These are phyloP conservation scores for Epinephelus lanceolatus DNA, from an alignment of 2,113 vertebrate species.

Conservation along the genomic window DNA sequence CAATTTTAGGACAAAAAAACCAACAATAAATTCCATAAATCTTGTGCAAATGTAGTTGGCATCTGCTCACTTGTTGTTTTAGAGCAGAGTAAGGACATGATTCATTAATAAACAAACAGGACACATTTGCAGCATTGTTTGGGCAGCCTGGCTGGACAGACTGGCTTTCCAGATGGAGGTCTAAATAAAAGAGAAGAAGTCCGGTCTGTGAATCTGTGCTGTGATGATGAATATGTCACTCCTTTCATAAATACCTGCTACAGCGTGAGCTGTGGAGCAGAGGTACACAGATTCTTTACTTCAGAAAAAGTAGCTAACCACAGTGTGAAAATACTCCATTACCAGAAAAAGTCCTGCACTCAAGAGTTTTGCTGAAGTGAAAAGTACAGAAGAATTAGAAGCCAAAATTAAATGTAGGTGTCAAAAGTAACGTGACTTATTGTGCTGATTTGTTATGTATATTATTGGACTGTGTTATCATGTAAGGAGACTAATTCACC, in stretches of 20 bases:
- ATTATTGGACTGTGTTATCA: neutral
- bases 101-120: constrained; percentile 62
- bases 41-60: constrained; percentile 5
- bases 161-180: constrained; percentile 67
- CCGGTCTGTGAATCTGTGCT: constrained; percentile 29
- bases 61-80: constrained; percentile 29
- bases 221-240: constrained; percentile 40
- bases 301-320: neutral
- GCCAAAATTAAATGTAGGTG: neutral
- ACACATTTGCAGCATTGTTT: constrained; percentile 44
- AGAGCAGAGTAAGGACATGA: constrained; percentile 29
- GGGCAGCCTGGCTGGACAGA: constrained; percentile 42
- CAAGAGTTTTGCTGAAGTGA: neutral
- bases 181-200: constrained; percentile 73
- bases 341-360: neutral
- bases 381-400: neutral
- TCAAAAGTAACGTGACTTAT: neutral
- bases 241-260: constrained; percentile 35
- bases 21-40: neutral
- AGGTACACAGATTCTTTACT: neutral
- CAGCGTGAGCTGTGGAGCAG: constrained; percentile 7
- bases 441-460: neutral
- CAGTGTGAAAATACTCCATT: neutral
- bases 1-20: neutral
- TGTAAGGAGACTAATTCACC: neutral